Evolutionary conservation across 2,797 vertebrate species (phyloP), one percentile per base, ranked within the genome.

Genomic region (Anguilla obscura): DNA sequence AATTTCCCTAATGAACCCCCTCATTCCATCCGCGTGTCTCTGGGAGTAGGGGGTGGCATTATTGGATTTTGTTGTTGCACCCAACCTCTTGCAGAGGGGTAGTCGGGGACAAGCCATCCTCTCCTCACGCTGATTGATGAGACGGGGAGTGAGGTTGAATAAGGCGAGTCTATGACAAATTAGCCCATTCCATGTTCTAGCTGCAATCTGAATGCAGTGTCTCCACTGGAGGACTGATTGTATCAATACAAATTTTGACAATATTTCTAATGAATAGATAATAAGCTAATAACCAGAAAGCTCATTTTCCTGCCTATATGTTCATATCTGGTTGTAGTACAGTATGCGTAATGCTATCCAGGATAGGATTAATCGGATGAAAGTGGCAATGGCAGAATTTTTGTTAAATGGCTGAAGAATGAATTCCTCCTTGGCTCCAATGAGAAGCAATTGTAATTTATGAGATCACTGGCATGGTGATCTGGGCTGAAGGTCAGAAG

Each of bases 111-210:
- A 90, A 90, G 90, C 91, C 92, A 85, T 92, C 91, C 91, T 90
- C 87, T 90, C 91, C 95, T 96, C 91, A 95, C 96, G 95, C 96
- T 96, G 91, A 96, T 94, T 50, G 85, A 89, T 88, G 93, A 89
- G 92, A 90, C 92, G 94, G 95, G 92, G 95, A 95, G 94, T 92
- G 89, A 92, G 92, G 91, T 86, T 89, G 90, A 90, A 86, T 90
- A 94, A 94, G 95, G 94, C 94, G 92, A 93, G 93, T 89, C 87
- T 48, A 85, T 89, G 89, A 86, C 86, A 56, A 85, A 16, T 88
- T 54, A 12, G 66, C 45, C 91, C 2, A 30, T 30, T n/a, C 63
- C 80, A 33, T 52, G 33, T 82, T 69, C 30, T 45, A 40, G 30
- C 27, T 16, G 63, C 9, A 71, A 16, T 40, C 69, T 71, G 69